phyloP scores from a whole-genome alignment of 2,113 vertebrate genomes.

The Tachysurus vachellii region DNA sequence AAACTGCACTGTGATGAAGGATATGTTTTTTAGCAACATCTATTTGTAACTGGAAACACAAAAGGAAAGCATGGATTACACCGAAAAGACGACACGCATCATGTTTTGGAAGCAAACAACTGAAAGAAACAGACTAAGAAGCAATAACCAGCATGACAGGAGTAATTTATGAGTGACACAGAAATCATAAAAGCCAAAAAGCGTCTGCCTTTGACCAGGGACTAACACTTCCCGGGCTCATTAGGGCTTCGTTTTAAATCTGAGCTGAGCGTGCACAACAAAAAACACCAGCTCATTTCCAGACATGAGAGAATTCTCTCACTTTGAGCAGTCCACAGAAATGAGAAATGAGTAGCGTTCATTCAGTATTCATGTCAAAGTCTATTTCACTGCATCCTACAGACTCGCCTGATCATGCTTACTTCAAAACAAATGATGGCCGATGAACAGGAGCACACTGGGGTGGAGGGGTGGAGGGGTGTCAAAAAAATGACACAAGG shows the following conservation, averaged over 20 bases:
- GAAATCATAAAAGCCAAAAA: slow-evolving; percentile 28
- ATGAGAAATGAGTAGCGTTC: slow-evolving; percentile 32
- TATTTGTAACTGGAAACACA: background rate
- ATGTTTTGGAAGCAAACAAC: background rate
- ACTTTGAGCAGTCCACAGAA: slow-evolving; percentile 42
- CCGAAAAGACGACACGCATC: background rate
- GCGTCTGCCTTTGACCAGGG: slow-evolving; percentile 17
- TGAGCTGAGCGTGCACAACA: slow-evolving; percentile 29
- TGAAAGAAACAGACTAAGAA: background rate
- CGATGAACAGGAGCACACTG: slow-evolving; percentile 44
- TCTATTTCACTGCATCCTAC: slow-evolving; percentile 44
- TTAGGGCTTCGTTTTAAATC: slow-evolving; percentile 31
- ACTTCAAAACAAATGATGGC: slow-evolving; percentile 56
- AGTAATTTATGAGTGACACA: background rate
- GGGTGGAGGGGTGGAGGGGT: background rate
- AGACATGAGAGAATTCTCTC: slow-evolving; percentile 22
- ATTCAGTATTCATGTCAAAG: slow-evolving; percentile 42
- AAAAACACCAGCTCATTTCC: slow-evolving; percentile 30
- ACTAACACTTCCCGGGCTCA: slow-evolving; percentile 29
- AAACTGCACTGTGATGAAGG: background rate
- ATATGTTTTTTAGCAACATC: background rate
- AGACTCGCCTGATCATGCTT: slow-evolving; percentile 47
- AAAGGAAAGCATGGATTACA: background rate
- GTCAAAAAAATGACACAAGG: slow-evolving; percentile 19
- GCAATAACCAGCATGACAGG: slow-evolving; percentile 17